Conservation (phyloP, 2,797 vertebrate species). For the Thaleichthys pacificus region DNA sequence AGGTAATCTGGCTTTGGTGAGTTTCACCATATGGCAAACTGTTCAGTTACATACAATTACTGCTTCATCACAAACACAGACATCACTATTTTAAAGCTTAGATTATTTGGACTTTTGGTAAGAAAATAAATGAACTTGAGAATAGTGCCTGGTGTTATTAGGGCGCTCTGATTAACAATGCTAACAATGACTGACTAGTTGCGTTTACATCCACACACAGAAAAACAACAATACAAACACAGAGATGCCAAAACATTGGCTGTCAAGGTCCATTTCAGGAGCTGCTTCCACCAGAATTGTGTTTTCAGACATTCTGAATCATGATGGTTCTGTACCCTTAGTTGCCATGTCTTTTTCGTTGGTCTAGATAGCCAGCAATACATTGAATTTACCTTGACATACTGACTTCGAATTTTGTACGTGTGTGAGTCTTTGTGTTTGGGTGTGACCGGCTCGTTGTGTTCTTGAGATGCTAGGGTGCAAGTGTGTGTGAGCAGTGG, state of each 20-base stretch:
- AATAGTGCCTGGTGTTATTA: conserved; percentile 38
- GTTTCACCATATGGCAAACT: conserved; percentile 57
- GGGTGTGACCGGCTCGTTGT: conserved; percentile 5
- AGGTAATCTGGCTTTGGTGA: conserved; percentile 76
- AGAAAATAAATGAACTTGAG: conserved; percentile 63
- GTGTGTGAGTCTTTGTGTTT: conserved; percentile 34
- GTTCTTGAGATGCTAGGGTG: conserved; percentile 2
- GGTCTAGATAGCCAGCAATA: conserved; percentile 21
- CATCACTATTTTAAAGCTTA: conserved; percentile 71
- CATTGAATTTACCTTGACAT: neutral
- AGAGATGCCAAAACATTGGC: conserved; percentile 42
- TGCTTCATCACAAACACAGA: conserved; percentile 64
- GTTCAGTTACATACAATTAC: conserved; percentile 71
- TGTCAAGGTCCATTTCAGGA: conserved; percentile 15
- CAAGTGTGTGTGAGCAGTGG: neutral
- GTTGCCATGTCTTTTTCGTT: neutral
- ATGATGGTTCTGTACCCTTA: conserved; percentile 20
- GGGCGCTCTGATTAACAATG: conserved; percentile 30
- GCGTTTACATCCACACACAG: conserved; percentile 38
- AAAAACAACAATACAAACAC: conserved; percentile 54
- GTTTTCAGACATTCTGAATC: conserved; percentile 34
- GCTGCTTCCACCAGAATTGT: conserved; percentile 20
- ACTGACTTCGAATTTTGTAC: conserved; percentile 8
- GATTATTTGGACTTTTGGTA: conserved; percentile 62
- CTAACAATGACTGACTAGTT: conserved; percentile 11